Percentiles rank a stretch among this genome's conserved stretches.
phyloP scores from a whole-genome alignment of 2,113 vertebrate genomes.

The Oryzias woworae region DNA sequence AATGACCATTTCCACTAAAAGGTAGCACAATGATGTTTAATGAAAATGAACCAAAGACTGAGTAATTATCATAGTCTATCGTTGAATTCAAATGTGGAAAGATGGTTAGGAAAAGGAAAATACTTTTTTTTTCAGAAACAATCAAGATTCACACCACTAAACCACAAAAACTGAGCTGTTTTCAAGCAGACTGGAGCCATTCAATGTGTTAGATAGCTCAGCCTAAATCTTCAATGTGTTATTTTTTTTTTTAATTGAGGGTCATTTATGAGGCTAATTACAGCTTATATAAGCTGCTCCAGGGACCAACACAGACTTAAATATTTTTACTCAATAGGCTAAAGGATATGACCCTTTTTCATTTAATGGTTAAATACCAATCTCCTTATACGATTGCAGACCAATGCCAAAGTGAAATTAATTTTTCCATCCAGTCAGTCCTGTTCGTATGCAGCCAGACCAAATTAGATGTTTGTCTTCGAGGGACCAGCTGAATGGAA shows the following conservation, averaged over 20 bases:
- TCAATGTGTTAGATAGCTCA: slow-evolving; percentile 38
- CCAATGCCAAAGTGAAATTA: slow-evolving; percentile 63
- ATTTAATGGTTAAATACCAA: slow-evolving; percentile 69
- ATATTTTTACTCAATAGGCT: slow-evolving; percentile 58
- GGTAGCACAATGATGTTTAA: slow-evolving; percentile 20
- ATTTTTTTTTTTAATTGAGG: slow-evolving; percentile 34
- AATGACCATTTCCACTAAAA: slow-evolving; percentile 7
- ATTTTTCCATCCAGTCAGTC: slow-evolving; percentile 74
- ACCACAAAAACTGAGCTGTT: slow-evolving; percentile 29
- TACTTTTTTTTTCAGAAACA: slow-evolving; percentile 43
- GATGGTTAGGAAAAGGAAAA: slow-evolving; percentile 33
- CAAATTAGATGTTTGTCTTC: slow-evolving; percentile 77
- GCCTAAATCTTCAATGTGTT: slow-evolving; percentile 44
- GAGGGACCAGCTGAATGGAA: slow-evolving; percentile 64
- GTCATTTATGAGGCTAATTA: slow-evolving; percentile 53
- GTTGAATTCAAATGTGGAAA: slow-evolving; percentile 15
- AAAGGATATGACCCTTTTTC: slow-evolving; percentile 64
- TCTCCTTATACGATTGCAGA: slow-evolving; percentile 62
- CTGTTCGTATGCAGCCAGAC: slow-evolving; percentile 54
- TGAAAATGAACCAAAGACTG: slow-evolving; percentile 17
- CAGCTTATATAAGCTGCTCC: slow-evolving; percentile 33
- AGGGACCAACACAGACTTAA: slow-evolving; percentile 38
- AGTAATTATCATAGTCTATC: slow-evolving; percentile 32
- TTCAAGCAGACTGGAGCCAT: slow-evolving; percentile 41
- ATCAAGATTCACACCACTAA: slow-evolving; percentile 40